phyloP scores from a whole-genome alignment of 2,797 vertebrate species.

The Mus caroli region DNA sequence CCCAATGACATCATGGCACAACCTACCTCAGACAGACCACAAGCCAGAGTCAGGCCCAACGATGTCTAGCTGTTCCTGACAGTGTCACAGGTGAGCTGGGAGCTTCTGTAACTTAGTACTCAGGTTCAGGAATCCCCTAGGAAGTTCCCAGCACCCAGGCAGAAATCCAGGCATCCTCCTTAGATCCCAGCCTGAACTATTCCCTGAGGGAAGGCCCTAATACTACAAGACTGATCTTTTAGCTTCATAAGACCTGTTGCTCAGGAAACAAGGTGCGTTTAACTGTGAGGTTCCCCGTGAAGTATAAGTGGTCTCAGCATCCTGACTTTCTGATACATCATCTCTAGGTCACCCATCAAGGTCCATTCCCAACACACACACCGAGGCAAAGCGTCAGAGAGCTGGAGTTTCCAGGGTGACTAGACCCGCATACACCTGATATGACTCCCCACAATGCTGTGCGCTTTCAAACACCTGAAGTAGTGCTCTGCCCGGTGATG shows the following conservation, averaged over 20 bases:
- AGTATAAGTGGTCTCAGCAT: background rate
- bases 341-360: background rate
- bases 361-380: background rate
- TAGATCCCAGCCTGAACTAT: background rate
- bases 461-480: background rate
- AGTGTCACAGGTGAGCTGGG: background rate
- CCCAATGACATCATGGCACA: too few species aligned
- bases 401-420: too few species aligned
- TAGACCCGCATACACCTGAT: too few species aligned
- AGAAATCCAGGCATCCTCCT: background rate
- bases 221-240: background rate
- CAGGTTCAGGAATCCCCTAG: background rate
- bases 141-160: background rate
- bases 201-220: background rate
- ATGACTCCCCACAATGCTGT: fast-evolving
- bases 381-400: background rate
- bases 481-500: fast-evolving
- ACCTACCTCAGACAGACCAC: background rate
- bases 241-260: background rate
- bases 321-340: background rate
- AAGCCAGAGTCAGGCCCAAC: background rate
- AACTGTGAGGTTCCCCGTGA: background rate
- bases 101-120: background rate
- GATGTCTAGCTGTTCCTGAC: too few species aligned
- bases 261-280: fast-evolving